phyloP scores from a whole-genome alignment of 2,888 invertebrate genomes.

The Celastrina argiolus region DNA sequence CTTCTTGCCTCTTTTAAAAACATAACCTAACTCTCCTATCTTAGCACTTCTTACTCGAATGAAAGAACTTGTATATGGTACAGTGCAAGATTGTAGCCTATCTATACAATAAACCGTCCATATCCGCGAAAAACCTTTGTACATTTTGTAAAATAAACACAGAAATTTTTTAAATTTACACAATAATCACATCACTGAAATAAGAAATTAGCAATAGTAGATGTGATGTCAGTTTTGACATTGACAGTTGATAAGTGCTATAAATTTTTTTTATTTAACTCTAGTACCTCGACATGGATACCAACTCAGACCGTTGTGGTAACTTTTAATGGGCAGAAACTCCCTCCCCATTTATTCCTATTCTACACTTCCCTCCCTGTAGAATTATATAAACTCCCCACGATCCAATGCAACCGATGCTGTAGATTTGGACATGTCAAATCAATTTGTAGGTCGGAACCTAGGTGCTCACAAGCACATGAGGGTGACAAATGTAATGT shows the following conservation, averaged over 20 bases:
- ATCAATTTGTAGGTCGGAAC: no score
- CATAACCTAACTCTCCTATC: constrained; percentile 68
- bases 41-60: constrained; percentile 55
- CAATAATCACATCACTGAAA: constrained; percentile 29
- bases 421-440: no score
- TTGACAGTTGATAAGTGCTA: background rate
- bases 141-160: constrained; percentile 51
- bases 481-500: no score
- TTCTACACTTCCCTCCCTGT: no score
- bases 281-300: no score
- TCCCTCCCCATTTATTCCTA: no score
- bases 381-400: no score
- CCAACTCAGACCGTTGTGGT: no score
- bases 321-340: no score
- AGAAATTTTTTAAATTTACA: constrained; percentile 29
- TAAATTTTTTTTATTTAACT: no score
- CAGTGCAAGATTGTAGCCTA: constrained; percentile 56
- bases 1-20: constrained; percentile 70
- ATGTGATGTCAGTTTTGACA: background rate
- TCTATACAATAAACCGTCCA: constrained; percentile 58
- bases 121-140: constrained; percentile 68
- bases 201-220: background rate
- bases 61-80: constrained; percentile 54
- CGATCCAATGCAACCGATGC: no score
- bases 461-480: no score